These are phyloP conservation scores for Glyphotaelius pellucidus DNA, from an alignment of 2,888 invertebrate species.

Conservation along the genomic window DNA sequence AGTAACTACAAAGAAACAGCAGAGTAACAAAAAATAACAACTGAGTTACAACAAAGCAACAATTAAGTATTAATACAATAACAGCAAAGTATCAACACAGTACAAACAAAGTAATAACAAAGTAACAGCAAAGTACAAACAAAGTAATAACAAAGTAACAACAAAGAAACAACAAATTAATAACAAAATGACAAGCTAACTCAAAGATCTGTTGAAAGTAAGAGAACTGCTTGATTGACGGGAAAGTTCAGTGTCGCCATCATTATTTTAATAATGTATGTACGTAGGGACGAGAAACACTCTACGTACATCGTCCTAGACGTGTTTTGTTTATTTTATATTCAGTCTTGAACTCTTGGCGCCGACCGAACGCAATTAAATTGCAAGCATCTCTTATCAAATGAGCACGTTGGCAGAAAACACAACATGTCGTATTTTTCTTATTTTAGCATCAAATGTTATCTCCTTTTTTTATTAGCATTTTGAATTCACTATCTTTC, in stretches of 20 bases:
- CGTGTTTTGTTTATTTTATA: conserved; percentile 6
- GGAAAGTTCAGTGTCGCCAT: not conserved
- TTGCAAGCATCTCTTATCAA: conserved; percentile 19
- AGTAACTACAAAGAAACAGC: too few species aligned
- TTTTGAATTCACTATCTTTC: not conserved
- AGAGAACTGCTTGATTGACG: not conserved
- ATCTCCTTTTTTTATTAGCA: not conserved
- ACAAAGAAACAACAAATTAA: not conserved
- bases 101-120: too few species aligned
- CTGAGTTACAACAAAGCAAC: too few species aligned
- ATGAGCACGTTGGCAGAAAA: not conserved
- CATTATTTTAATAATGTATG: not conserved
- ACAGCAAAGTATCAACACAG: too few species aligned
- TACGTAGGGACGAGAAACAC: not conserved
- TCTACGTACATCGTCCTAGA: not conserved
- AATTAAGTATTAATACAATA: too few species aligned
- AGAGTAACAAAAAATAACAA: too few species aligned
- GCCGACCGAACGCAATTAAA: conserved; percentile 37
- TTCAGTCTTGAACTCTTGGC: conserved; percentile 14
- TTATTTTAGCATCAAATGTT: not conserved
- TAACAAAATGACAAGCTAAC: not conserved
- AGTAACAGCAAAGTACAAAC: not conserved
- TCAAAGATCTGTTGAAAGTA: not conserved
- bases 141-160: not conserved
- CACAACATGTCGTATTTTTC: not conserved